phyloP scores from a whole-genome alignment of 1,140 invertebrate species.

The Aphelinus atriplicis region DNA sequence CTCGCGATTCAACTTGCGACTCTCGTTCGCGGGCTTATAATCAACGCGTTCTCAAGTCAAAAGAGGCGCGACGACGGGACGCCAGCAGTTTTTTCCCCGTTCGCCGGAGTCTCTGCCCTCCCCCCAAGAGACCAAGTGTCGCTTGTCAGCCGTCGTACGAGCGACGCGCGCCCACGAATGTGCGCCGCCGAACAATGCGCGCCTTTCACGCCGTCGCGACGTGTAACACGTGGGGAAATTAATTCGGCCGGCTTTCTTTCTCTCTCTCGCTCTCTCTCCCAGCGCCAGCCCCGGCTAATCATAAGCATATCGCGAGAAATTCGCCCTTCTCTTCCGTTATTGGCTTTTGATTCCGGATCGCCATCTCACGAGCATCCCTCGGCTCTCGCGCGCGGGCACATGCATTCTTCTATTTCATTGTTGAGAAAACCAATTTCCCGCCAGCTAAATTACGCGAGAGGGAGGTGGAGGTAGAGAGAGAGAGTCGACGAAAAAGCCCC shows the following conservation, averaged over 20 bases:
- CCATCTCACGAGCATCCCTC: constrained; percentile 39
- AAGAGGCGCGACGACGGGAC: too few species aligned
- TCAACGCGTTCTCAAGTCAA: too few species aligned
- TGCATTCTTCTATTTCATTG: constrained; percentile 68
- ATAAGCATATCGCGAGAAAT: too few species aligned
- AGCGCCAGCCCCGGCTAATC: too few species aligned
- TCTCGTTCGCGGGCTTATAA: too few species aligned
- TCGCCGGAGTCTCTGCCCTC: too few species aligned
- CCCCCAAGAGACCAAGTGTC: too few species aligned
- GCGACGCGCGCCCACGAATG: too few species aligned
- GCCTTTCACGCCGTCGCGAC: constrained; percentile 8
- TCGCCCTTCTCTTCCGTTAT: constrained; percentile 20
- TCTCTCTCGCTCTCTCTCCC: constrained; percentile 5
- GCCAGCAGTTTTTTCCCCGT: too few species aligned
- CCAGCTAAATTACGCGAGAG: constrained; percentile 66
- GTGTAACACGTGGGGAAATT: background rate
- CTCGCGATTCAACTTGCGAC: too few species aligned
- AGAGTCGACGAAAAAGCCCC: constrained; percentile 41
- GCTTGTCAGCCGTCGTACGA: too few species aligned
- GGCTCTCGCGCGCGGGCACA: background rate
- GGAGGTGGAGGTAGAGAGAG: background rate
- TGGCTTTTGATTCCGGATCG: constrained; percentile 42
- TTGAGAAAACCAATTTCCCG: constrained; percentile 68
- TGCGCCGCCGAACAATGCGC: constrained; percentile 9
- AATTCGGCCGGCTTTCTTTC: background rate